A percentile compares a stretch with the other conserved stretches of the same genome.
phyloP scores from a whole-genome alignment of 2,888 invertebrate species.

The Bursaphelenchus okinawaensis region DNA sequence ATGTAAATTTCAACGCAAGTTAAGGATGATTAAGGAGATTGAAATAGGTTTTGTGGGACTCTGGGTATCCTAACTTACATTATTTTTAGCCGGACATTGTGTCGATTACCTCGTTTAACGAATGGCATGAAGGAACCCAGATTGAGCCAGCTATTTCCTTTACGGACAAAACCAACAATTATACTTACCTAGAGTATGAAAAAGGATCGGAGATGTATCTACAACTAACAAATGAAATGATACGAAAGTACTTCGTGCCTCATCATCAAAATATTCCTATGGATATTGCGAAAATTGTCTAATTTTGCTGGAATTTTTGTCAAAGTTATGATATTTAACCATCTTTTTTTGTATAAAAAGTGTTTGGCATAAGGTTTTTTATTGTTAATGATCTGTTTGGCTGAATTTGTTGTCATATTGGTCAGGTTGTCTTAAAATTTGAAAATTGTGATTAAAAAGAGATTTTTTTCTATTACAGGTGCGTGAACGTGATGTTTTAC shows the following conservation, averaged over 20 bases:
- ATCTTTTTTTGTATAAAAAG: too few relatives aligned
- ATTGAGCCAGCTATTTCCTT: slow-evolving; percentile 67
- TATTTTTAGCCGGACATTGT: slow-evolving; percentile 60
- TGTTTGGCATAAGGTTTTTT: too few relatives aligned
- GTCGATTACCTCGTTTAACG: slow-evolving; percentile 70
- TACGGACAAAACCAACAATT: slow-evolving; percentile 57
- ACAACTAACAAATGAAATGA: slow-evolving; percentile 34
- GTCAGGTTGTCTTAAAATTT: too few relatives aligned
- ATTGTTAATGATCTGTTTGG: too few relatives aligned
- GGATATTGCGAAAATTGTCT: slow-evolving; percentile 33
- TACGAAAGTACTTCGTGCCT: slow-evolving; percentile 31
- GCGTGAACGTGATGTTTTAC: too few relatives aligned
- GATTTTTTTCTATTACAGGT: too few relatives aligned
- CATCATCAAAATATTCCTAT: slow-evolving; percentile 36
- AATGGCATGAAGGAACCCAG: slow-evolving; percentile 73
- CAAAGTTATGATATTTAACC: too few relatives aligned
- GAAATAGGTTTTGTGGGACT: background rate
- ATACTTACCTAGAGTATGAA: slow-evolving; percentile 24
- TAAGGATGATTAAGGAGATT: background rate
- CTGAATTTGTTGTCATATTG: too few relatives aligned
- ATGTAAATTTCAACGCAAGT: background rate
- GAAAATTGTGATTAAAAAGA: too few relatives aligned
- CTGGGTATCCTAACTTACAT: background rate
- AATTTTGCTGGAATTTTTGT: background rate
- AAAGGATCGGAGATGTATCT: slow-evolving; percentile 30